Percentiles rank a stretch among this genome's conserved stretches.
Conservation (phyloP, 1,140 invertebrate species). For the Panonychus citri region DNA sequence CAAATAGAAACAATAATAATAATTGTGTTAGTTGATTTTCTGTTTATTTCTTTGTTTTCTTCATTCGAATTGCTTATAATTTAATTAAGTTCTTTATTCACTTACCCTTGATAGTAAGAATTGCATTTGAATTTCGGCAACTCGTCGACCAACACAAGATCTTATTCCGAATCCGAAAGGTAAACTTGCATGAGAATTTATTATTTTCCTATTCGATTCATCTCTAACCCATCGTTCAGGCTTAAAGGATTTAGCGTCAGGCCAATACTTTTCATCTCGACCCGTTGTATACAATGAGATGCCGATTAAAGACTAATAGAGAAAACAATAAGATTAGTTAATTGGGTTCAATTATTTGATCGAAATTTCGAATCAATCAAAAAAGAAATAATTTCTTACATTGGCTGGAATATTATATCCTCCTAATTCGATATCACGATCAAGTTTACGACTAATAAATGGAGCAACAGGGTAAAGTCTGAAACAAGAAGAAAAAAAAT, state of each 20-base stretch:
- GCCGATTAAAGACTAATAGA: conserved; percentile 40
- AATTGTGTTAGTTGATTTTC: no score
- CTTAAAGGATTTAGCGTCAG: conserved; percentile 37
- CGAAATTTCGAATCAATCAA: background rate
- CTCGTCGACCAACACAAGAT: conserved; percentile 52
- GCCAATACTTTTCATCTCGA: conserved; percentile 40
- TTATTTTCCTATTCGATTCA: conserved; percentile 13
- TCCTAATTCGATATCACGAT: conserved; percentile 33
- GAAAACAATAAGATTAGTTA: conserved; percentile 1
- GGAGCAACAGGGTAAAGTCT: conserved; percentile 56
- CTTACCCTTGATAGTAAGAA: conserved; percentile 28
- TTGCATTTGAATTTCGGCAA: conserved; percentile 47
- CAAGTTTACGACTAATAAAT: conserved; percentile 49
- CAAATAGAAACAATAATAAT: conserved; percentile 1
- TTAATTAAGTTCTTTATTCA: background rate
- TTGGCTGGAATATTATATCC: conserved; percentile 38
- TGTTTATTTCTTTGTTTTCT: no score
- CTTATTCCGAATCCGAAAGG: conserved; percentile 58
- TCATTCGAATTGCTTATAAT: no score
- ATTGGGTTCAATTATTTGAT: background rate
- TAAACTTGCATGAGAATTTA: conserved; percentile 39
- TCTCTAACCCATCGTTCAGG: conserved; percentile 45
- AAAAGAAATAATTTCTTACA: conserved; percentile 30
- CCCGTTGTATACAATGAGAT: conserved; percentile 58
- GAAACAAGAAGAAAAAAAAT: background rate